Conservation (phyloP, 2,113 vertebrate species). For the Paramisgurnus dabryanus region DNA sequence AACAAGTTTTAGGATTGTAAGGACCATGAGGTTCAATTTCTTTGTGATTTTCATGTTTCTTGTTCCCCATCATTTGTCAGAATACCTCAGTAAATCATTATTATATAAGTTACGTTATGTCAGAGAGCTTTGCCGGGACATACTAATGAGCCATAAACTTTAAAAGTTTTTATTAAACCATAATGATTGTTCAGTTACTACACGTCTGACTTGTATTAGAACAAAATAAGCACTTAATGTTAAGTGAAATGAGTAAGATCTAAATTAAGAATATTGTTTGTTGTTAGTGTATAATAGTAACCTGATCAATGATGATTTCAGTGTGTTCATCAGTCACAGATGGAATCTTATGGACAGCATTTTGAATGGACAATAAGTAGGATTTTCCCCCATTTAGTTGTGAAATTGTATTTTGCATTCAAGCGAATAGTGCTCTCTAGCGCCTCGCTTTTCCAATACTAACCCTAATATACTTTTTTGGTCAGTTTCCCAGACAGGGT, state of each 20-base stretch:
- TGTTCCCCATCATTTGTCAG: background rate
- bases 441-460: too few species aligned
- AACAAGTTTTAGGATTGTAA: background rate
- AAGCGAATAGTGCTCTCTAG: too few species aligned
- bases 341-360: background rate
- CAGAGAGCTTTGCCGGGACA: slow-evolving; percentile 11
- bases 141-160: slow-evolving; percentile 18
- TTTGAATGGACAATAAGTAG: background rate
- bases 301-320: background rate
- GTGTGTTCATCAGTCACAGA: slow-evolving; percentile 2
- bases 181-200: background rate
- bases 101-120: slow-evolving; percentile 1
- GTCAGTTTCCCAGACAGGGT: background rate
- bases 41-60: background rate
- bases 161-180: background rate
- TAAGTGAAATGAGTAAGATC: background rate
- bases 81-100: background rate
- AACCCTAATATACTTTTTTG: background rate
- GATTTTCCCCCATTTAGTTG: background rate
- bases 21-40: background rate
- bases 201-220: background rate
- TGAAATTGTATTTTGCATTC: background rate
- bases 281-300: background rate
- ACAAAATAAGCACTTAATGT: slow-evolving; percentile 6
- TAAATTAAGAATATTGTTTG: background rate